Evolutionary conservation across 2,797 vertebrate species (phyloP), one percentile per base, ranked within the genome.

Genomic region (Odontamblyopus rebecca): DNA sequence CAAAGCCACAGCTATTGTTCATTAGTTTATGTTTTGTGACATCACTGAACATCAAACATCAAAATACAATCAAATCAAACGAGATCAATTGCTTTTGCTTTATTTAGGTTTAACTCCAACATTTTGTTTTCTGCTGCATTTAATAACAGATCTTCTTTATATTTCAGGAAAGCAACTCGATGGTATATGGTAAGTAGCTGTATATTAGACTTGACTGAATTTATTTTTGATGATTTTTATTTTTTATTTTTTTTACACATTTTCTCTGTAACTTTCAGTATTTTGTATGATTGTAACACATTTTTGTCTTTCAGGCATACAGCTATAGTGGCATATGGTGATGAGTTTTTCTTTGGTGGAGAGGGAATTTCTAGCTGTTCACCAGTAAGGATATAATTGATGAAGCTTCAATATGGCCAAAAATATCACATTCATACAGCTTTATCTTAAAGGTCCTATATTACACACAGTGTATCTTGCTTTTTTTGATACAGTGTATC

Each of bases 321-420:
- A n/a, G 96, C 98, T 78, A 96, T 99, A 78, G 96, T 99, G 81
- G 93, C 97, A 32, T 97, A 97, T 78, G 96, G 96, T 35, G 97
- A 99, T 71, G 98, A 99, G 83, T 99, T 98, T 90, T 99, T 97
- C 93, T 99, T 94, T 18, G 96, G 97, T 75, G 96, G 96, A 3
- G 95, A 95, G 2, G 98, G 98, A 3, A 98, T 99, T 82, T 96
- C 97, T 74, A 98, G 96, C 93, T 99, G 97, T 85, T 89, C 94
- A 53, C 98, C 97, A 80, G 97, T 99, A 91, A 95, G 95, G 89
- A 61, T 41, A 30, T 15, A 18, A 64, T 67, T 68, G 64, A 41
- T 27, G 16, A 61, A 72, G 41, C 18, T 16, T 61, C 32, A 51
- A 44, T 44, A 44, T 44, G 41, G 12, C 9, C 13, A 48, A 44